These are phyloP conservation scores for Agrypnus murinus DNA, from an alignment of 2,888 invertebrate species.

Conservation along the genomic window DNA sequence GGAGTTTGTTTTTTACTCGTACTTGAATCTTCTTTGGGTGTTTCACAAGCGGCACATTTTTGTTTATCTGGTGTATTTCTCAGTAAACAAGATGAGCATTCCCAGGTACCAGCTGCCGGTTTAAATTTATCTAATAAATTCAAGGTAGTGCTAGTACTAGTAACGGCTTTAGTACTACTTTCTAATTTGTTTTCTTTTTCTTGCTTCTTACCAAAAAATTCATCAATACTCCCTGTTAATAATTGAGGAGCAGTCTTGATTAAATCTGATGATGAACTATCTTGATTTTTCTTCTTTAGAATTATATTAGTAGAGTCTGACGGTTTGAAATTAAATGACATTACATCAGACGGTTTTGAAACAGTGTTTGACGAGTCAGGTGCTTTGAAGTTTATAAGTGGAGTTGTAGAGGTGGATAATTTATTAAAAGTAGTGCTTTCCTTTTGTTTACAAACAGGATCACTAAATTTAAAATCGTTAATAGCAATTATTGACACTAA, in stretches of 20 bases:
- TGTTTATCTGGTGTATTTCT: conserved; percentile 72
- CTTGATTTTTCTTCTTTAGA: conserved; percentile 39
- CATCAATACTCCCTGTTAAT: conserved; percentile 54
- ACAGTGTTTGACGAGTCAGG: neutral
- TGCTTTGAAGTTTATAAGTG: conserved; percentile 22
- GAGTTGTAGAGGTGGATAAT: conserved; percentile 61
- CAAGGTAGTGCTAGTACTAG: neutral
- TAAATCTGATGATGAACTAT: conserved; percentile 57
- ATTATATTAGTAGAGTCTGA: conserved; percentile 45
- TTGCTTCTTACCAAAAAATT: conserved; percentile 6
- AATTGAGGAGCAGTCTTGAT: conserved; percentile 51
- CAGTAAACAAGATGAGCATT: conserved; percentile 78
- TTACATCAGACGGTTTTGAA: conserved; percentile 35
- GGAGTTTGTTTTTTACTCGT: neutral
- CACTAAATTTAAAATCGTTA: conserved; percentile 76
- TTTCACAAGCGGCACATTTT: conserved; percentile 75
- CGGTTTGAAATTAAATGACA: conserved; percentile 63
- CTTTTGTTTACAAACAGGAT: conserved; percentile 70
- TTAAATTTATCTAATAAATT: conserved; percentile 71
- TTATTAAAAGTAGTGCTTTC: too few relatives aligned
- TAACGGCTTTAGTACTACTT: too few relatives aligned
- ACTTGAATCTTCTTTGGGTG: conserved; percentile 63
- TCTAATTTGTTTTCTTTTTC: neutral
- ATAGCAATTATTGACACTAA: conserved; percentile 70
- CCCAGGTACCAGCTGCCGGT: conserved; percentile 76